Base-by-base conservation (phyloP, 2,113 vertebrate species). In the Caracal caracal region DNA sequence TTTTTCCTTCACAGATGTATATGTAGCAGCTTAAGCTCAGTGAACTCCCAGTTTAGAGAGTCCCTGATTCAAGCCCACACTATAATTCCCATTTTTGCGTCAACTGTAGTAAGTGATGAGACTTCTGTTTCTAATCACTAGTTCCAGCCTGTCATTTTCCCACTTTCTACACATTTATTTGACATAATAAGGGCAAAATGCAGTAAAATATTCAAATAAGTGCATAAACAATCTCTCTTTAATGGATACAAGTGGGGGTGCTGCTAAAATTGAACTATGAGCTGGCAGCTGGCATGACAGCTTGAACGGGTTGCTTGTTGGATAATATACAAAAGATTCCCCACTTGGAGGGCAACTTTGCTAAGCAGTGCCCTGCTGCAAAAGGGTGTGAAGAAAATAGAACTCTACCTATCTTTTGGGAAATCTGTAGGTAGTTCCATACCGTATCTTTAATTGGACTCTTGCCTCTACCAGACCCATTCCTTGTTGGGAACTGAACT, bases 111-210 rank as follows among this genome's bases (percentile, higher is more conserved):
- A 76, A 88, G 86, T 65, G 84, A 43, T 73, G 71, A 93, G 83
- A 35, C 35, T n/a, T 93, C 19, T 0, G n/a, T 83, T 87, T 63
- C 76, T 63, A 84, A 75, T 91, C 47, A 78, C 37, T 70, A 53
- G 12, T 88, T 83, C 65, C 28, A 91, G 40, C n/a, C 30, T 95
- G 82, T 70, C 82, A 91, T 65, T 89, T 94, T 63, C 1, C 65
- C 83, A 47, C 70, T 96, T 71, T 93, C 63, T 94, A 80, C 70
- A 88, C 56, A 80, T 35, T 75, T 88, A 82, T 87, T 97, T 97
- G 96, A 88, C 78, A 92, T 65, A 88, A 81, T 88, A 88, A 88
- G 93, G 82, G 63, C n/a, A 84, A 85, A 71, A 65, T 5, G 12
- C 49, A 35, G 85, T 80, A 70, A 90, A 71, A 76, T 83, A 78